Evolutionary conservation across 2,797 vertebrate species (phyloP), one percentile per base, ranked within the genome.

Genomic region (Toxotes lorentzi): DNA sequence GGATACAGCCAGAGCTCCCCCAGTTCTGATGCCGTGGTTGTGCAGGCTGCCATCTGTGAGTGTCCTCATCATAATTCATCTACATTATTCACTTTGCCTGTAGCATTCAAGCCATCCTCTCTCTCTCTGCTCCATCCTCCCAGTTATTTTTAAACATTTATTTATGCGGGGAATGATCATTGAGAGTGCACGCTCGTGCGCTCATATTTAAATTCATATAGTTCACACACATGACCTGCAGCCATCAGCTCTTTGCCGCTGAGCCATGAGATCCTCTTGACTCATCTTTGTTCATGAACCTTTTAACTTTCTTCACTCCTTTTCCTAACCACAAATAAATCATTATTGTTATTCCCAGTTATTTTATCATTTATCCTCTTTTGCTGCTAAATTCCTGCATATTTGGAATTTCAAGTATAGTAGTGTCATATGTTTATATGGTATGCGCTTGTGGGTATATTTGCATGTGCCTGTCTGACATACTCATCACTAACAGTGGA

Each of bases 21-120:
- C 38, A 91, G 93, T 45, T 99, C 98, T 5, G 97, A 99, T 73
- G 89, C 95, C 4, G 96, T 98, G 84, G 78, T 97, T 71, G 97
- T 99, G 54, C 89, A 96, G 92, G 95, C 97, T 76, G 97, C 97
- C 77, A 94, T 99, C 89, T 96, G 98, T 99, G 93, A 97, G 97
- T 93, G 16, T 53, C 76, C 14, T 62, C 56, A 34, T 64, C 51
- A 30, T 9, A 48, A 41, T 27, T 68, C 13, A 35, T 45, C 17
- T 70, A 57, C 51, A 54, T 78, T 41, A 34, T 24, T 82, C 23
- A 53, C 51, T 73, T 54, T 78, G 59, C 41, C 43, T 56, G 4
- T 34, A 50, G 73, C 74, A 59, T 77, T 69, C 47, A 35, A 73
- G 40, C 67, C 54, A 35, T 61, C 27, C 62, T 51, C 47, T 14